phyloP scores from a whole-genome alignment of 2,797 vertebrate genomes.

The Ceyx erithaca region DNA sequence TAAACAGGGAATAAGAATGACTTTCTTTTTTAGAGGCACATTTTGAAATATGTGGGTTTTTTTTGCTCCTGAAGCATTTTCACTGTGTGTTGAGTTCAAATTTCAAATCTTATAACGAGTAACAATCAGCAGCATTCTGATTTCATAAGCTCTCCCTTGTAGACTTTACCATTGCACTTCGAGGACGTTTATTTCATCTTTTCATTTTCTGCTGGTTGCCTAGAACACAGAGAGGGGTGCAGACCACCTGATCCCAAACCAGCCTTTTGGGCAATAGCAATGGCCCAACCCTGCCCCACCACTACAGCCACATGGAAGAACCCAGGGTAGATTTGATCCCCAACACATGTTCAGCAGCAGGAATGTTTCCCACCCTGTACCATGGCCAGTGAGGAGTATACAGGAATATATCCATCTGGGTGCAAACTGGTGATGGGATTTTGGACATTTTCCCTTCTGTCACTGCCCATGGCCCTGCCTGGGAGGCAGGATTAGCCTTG shows the following conservation, averaged over 20 bases:
- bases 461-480: neutral
- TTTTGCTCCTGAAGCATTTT: constrained; percentile 1
- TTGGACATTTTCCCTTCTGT: constrained; percentile 1
- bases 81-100: neutral
- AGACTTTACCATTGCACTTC: neutral
- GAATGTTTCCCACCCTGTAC: neutral
- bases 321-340: neutral
- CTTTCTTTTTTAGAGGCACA: neutral
- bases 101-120: constrained; percentile 11
- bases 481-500: constrained; percentile 12
- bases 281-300: neutral
- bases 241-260: neutral
- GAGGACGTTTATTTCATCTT: neutral
- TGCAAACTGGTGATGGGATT: neutral
- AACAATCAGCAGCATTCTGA: neutral
- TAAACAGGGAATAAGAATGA: neutral
- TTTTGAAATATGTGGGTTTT: constrained; percentile 16
- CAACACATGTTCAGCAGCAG: fast-evolving
- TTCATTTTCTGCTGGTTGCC: neutral
- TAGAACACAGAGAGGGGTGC: neutral
- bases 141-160: neutral
- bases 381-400: neutral
- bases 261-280: fast-evolving
- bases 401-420: neutral
- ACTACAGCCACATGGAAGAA: fast-evolving